A percentile compares a stretch with the other conserved stretches of the same genome.
These are phyloP conservation scores for Ditula angustiorana DNA, from an alignment of 2,888 invertebrate species.

Conservation along the genomic window DNA sequence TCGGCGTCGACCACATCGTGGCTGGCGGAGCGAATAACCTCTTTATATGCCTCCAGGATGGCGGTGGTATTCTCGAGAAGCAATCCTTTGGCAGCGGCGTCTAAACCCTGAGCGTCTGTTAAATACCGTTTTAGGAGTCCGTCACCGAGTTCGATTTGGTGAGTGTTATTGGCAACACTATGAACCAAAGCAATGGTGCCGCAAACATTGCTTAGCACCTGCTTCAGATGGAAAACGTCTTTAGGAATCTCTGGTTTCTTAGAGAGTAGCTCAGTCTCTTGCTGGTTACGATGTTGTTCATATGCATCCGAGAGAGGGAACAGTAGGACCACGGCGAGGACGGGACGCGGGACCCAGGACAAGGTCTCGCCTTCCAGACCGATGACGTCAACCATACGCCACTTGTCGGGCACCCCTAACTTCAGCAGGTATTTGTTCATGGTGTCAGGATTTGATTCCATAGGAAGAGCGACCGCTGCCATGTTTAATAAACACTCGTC, in stretches of 20 bases:
- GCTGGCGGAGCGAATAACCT: slow-evolving; percentile 92
- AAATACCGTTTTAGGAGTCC: slow-evolving; percentile 92
- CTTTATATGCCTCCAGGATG: slow-evolving; percentile 92
- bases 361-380: slow-evolving; percentile 95
- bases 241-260: slow-evolving; percentile 85
- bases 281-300: slow-evolving; percentile 87
- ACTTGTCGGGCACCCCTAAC: slow-evolving; percentile 92
- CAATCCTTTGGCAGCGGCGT: slow-evolving; percentile 90
- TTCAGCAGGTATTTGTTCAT: slow-evolving; percentile 89
- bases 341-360: slow-evolving; percentile 93
- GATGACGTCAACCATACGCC: slow-evolving; percentile 96
- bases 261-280: slow-evolving; percentile 86
- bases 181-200: slow-evolving; percentile 98
- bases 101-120: slow-evolving; percentile 87
- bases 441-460: slow-evolving; percentile 87
- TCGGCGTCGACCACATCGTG: slow-evolving; percentile 88
- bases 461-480: slow-evolving; percentile 63
- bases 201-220: slow-evolving; percentile 96
- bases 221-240: slow-evolving; percentile 93
- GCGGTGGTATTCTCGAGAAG: slow-evolving; percentile 89
- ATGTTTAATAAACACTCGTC: slow-evolving; percentile 44
- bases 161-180: slow-evolving; percentile 95
- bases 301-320: slow-evolving; percentile 94
- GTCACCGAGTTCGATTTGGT: slow-evolving; percentile 88
- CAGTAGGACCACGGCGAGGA: slow-evolving; percentile 93